These are phyloP conservation scores for Crenichthys baileyi DNA, from an alignment of 2,797 vertebrate species.

Conservation along the genomic window DNA sequence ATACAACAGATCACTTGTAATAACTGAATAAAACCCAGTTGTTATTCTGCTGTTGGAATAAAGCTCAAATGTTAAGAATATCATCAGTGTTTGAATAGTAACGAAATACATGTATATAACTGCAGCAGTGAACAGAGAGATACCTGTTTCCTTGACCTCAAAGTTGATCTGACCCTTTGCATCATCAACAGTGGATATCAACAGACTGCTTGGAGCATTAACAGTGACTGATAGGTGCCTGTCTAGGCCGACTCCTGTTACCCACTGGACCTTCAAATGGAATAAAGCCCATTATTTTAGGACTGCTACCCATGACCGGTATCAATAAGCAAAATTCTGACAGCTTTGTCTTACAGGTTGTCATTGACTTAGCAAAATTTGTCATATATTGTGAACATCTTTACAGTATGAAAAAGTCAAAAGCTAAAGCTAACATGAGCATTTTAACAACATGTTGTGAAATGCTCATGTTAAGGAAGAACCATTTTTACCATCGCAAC, in stretches of 20 bases:
- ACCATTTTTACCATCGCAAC: not conserved
- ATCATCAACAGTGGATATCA: slow-evolving; percentile 80
- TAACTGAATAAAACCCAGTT: too few relatives aligned
- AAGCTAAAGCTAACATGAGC: not conserved
- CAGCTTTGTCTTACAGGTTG: not conserved
- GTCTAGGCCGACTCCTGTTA: slow-evolving; percentile 82
- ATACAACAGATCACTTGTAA: too few relatives aligned
- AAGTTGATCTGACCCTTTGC: slow-evolving; percentile 89
- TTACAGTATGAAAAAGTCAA: not conserved
- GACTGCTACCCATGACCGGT: not conserved
- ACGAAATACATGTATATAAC: not conserved
- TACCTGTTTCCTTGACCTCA: slow-evolving; percentile 83
- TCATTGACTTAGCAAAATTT: not conserved
- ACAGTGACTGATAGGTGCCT: slow-evolving; percentile 83
- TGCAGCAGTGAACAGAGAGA: not conserved
- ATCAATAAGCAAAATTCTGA: not conserved
- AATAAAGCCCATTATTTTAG: not conserved
- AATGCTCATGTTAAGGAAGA: not conserved
- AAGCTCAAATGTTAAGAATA: not conserved
- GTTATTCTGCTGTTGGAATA: too few relatives aligned
- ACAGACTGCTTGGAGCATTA: slow-evolving; percentile 80
- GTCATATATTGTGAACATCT: not conserved
- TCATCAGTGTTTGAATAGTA: not conserved
- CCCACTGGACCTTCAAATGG: slow-evolving; percentile 87
- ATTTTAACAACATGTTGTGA: not conserved